Percentiles rank a stretch among this genome's conserved stretches.
Conservation (phyloP, 2,797 vertebrate species). For the Choloepus didactylus region DNA sequence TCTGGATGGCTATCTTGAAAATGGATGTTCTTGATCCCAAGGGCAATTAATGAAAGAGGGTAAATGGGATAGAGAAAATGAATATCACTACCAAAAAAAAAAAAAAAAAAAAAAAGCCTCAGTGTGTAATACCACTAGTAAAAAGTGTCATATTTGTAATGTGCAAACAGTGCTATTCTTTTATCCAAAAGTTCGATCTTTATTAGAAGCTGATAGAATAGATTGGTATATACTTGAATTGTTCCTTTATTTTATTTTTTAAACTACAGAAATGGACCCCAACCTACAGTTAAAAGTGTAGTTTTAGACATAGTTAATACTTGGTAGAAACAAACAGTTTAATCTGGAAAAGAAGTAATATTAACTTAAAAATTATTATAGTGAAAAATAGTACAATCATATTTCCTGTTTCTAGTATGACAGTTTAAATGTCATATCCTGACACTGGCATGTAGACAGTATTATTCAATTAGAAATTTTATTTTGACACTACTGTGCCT, state of each 20-base stretch:
- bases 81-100: not conserved
- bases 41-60: not conserved
- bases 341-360: constrained; percentile 49
- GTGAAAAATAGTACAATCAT: not conserved
- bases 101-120: constrained; percentile 45
- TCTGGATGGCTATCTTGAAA: not conserved
- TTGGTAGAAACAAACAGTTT: constrained; percentile 63
- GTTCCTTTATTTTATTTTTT: constrained; percentile 9
- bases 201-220: constrained; percentile 66
- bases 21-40: not conserved
- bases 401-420: not conserved
- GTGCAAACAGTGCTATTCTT: not conserved
- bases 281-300: constrained; percentile 29
- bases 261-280: constrained; percentile 37
- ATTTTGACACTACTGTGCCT: constrained; percentile 70
- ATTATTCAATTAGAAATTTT: constrained; percentile 79
- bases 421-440: not conserved
- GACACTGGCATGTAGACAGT: not conserved
- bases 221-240: constrained; percentile 48
- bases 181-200: constrained; percentile 16
- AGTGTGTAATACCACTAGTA: not conserved
- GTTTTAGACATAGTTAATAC: constrained; percentile 37
- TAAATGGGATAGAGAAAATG: not conserved
- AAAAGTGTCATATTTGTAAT: not conserved
- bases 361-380: not conserved